Evolutionary conservation across 2,888 invertebrate species (phyloP), one percentile per base, ranked within the genome.

Genomic region (Trissolcus japonicus): DNA sequence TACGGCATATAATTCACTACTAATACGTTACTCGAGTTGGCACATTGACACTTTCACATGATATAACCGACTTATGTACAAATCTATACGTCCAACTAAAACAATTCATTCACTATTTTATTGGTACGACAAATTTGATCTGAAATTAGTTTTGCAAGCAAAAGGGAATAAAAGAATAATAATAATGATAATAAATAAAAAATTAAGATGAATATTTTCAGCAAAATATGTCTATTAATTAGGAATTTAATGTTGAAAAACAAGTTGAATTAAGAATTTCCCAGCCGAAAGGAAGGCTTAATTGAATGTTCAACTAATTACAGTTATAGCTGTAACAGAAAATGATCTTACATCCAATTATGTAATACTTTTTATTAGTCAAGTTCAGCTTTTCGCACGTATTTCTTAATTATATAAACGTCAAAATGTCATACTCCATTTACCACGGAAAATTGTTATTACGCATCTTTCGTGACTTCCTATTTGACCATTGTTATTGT

Each of bases 371-470:
- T 51, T 41, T 35, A 59, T 60, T 17, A 25, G n/a, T 35, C 4
- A 66, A 66, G 35, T 29, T 16, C 11, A 9, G 25, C 17, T 60
- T 68, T 68, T 46, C 14, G 7, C 16, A 40, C 13, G 53, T 68
- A 68, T 60, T 19, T 13, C 2, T 51, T 60, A 59, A 59, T 68
- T 54, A 60, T 29, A 54, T 68, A 46, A 68, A 60, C 21, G 43
- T 40, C 40, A 53, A 46, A 59, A 51, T 54, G 67, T 60, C 67
- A 68, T 68, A 60, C 59, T 60, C 60, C 60, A 68, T 68, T 68
- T 68, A 60, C 41, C 55, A 21, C 67, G 46, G 35, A 16, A 60
- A 68, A 68, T 68, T 59, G 43, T 35, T 48, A 67, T 67, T 67
- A 43, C 43, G 51, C 50, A 25, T 67, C 67, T 67, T 67, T 41